Percentiles rank a stretch among this genome's conserved stretches.
Conservation (phyloP, 1,140 invertebrate genomes). For the Ostrea edulis region DNA sequence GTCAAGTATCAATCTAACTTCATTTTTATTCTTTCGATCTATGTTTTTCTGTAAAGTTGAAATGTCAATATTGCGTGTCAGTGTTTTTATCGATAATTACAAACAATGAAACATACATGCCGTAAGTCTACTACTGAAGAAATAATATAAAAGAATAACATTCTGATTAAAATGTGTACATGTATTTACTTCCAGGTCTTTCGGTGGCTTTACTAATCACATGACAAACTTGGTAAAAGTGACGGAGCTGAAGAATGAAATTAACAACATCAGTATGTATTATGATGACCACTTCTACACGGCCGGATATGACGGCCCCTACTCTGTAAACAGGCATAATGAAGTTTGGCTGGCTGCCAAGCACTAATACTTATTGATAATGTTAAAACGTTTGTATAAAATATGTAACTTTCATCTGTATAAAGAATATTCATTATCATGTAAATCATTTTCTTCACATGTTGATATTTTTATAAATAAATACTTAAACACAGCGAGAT, state of each 20-base stretch:
- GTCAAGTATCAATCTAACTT: too few relatives aligned
- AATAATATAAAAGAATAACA: too few relatives aligned
- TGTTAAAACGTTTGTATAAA: background rate
- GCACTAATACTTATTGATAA: background rate
- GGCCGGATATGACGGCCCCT: constrained; percentile 47
- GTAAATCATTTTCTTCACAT: background rate
- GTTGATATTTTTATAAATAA: background rate
- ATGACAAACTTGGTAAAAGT: background rate
- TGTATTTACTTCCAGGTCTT: constrained; percentile 49
- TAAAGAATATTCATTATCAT: background rate
- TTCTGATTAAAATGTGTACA: too few relatives aligned
- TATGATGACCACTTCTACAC: constrained; percentile 28
- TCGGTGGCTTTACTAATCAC: constrained; percentile 42
- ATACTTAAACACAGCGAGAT: background rate
- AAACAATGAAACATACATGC: too few relatives aligned
- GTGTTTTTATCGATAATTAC: too few relatives aligned
- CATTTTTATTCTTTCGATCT: too few relatives aligned
- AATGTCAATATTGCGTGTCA: too few relatives aligned
- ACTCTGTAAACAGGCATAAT: constrained; percentile 45
- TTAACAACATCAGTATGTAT: constrained; percentile 27
- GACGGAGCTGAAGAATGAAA: constrained; percentile 42
- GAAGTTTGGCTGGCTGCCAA: constrained; percentile 51
- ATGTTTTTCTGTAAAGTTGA: too few relatives aligned
- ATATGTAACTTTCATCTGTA: background rate
- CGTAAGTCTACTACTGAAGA: too few relatives aligned